These are phyloP conservation scores for Pasiphila rectangulata DNA, from an alignment of 2,888 invertebrate genomes.

Conservation along the genomic window DNA sequence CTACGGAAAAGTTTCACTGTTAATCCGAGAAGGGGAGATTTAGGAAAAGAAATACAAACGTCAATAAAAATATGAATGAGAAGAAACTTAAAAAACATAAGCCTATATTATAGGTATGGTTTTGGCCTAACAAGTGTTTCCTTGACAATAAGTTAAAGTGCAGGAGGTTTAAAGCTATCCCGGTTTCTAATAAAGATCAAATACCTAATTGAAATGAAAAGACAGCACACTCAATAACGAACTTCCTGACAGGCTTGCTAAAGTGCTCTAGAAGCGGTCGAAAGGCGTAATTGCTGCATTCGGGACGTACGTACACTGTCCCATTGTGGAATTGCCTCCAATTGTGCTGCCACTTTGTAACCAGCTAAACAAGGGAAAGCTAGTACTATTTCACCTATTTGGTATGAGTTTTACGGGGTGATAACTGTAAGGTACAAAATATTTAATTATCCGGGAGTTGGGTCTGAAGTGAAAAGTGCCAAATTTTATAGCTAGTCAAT, in stretches of 20 bases:
- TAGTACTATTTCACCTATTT: slow-evolving; percentile 1
- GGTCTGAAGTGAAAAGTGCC: too few species aligned
- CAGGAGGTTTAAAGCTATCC: not conserved
- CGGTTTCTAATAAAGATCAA: not conserved
- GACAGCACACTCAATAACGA: slow-evolving; percentile 8
- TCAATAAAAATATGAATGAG: slow-evolving; percentile 28
- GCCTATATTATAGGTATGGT: too few species aligned
- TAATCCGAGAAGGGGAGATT: slow-evolving; percentile 30
- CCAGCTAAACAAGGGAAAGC: slow-evolving; percentile 9
- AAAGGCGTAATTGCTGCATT: slow-evolving; percentile 24
- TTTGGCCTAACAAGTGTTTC: not conserved
- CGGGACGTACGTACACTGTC: slow-evolving; percentile 13
- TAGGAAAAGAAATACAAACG: slow-evolving; percentile 24
- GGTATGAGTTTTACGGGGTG: too few species aligned
- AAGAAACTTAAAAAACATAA: slow-evolving; percentile 17
- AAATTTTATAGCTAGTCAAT: too few species aligned
- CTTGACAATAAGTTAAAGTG: not conserved
- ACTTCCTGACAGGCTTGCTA: slow-evolving; percentile 10
- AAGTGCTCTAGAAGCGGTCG: slow-evolving; percentile 13
- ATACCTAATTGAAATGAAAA: slow-evolving; percentile 1
- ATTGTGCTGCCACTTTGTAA: slow-evolving; percentile 38
- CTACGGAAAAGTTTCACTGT: slow-evolving; percentile 28
- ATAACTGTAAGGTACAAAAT: too few species aligned
- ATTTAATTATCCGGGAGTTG: too few species aligned
- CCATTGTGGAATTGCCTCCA: slow-evolving; percentile 43